Evolutionary conservation across 2,888 invertebrate genomes (phyloP).

Genomic region (Ichneumoninae sp.): DNA sequence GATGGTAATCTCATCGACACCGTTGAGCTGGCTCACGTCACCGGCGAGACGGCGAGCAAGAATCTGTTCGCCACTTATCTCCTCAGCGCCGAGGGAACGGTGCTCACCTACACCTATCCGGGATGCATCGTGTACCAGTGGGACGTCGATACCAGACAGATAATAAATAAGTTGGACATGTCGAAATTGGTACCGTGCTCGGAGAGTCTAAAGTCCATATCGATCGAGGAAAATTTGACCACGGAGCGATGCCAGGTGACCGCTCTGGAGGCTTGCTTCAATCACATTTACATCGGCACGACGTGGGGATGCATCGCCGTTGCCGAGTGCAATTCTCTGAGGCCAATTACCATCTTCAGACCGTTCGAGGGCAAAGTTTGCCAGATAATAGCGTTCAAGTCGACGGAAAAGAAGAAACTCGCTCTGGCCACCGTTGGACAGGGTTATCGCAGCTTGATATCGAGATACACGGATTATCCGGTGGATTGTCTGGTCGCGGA

Average conservation of each 20-base stretch:
- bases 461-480: conserved; percentile 87
- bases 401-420: conserved; percentile 83
- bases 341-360: conserved; percentile 96
- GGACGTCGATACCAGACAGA: conserved; percentile 89
- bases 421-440: conserved; percentile 92
- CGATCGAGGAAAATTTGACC: conserved; percentile 94
- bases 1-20: conserved; percentile 84
- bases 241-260: conserved; percentile 91
- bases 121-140: conserved; percentile 96
- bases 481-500: conserved; percentile 82
- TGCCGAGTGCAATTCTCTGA: conserved; percentile 91
- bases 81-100: conserved; percentile 87
- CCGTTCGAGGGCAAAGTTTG: conserved; percentile 94
- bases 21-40: conserved; percentile 89
- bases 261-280: conserved; percentile 80
- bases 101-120: conserved; percentile 94
- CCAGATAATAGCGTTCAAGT: conserved; percentile 82
- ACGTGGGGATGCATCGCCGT: conserved; percentile 98
- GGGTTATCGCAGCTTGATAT: conserved; percentile 92
- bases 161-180: conserved; percentile 93
- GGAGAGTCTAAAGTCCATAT: conserved; percentile 95
- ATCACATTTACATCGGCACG: conserved; percentile 95
- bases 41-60: conserved; percentile 86
- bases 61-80: conserved; percentile 90
- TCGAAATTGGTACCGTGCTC: conserved; percentile 96